A percentile compares a stretch with the other conserved stretches of the same genome.
Conservation (phyloP, 2,113 vertebrate genomes). For the Semnopithecus entellus region DNA sequence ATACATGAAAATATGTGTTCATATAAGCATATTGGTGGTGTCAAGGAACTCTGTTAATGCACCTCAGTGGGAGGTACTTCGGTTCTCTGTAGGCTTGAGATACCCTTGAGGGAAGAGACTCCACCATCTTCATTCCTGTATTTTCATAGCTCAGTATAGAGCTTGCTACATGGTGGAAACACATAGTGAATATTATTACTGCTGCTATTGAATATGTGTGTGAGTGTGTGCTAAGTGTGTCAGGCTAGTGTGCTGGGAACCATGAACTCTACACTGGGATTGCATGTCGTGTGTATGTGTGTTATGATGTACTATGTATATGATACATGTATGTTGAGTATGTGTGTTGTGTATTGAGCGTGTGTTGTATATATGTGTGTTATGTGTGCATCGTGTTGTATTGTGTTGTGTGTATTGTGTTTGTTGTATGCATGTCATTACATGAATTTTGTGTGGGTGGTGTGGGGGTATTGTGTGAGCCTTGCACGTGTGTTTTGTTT, state of each 20-base stretch:
- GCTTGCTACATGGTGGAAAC: background rate
- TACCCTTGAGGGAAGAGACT: background rate
- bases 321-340: too few species aligned
- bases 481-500: rapidly evolving
- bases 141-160: background rate
- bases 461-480: too few species aligned
- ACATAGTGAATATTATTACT: background rate
- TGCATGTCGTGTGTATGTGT: background rate
- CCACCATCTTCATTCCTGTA: background rate
- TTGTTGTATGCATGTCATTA: rapidly evolving
- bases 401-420: background rate
- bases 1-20: background rate
- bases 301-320: too few species aligned
- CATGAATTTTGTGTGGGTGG: rapidly evolving
- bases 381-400: background rate
- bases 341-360: rapidly evolving
- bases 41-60: background rate
- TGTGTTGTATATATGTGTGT: rapidly evolving
- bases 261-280: background rate
- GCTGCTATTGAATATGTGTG: rapidly evolving
- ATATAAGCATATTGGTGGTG: background rate
- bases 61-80: background rate
- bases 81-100: background rate
- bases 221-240: too few species aligned
- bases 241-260: background rate